Evolutionary conservation across 2,888 invertebrate species (phyloP), one percentile per base, ranked within the genome.

Genomic region (Noctua janthina): DNA sequence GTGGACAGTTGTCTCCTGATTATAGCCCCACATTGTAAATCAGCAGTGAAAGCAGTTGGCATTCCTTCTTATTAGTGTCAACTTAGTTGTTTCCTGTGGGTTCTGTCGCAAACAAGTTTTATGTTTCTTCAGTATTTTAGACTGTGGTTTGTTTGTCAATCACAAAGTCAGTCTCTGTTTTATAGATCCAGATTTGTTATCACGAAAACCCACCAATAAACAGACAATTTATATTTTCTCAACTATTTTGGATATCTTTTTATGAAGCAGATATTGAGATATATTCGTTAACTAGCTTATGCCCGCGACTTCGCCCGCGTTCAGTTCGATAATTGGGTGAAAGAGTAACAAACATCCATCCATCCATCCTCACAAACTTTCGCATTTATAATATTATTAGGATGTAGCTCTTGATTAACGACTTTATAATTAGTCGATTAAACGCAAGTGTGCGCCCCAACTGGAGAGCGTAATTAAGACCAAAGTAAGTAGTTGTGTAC

Each of bases 391-490:
- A 39, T 39, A 39, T 39, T 39, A 39, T 1, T 39, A 39, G 35
- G 35, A 39, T 39, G 3, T 39, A 3, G 35, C 1, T 39, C 35
- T 39, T 39, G 35, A 39, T 39, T 39, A 43, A 84, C 15, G 39
- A 75, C 17, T 43, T 74, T 59, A n/a, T 67, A 64, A 64, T 76
- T 39, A 29, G 29, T 76, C 39, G 62, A 66, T 81, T 46, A 77
- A 82, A 72, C 74, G 79, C n/a, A 75, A 35, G 78, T 78, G 72
- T 75, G 74, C 72, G 85, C 23, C 66, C 13, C 62, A 71, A 35
- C 66, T 54, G 73, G 72, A 62, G 67, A 79, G 73, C 68, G 87
- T 88, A 87, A 88, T 90, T 90, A 89, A 85, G 85, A 84, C 75
- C 74, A 76, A 77, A 84, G 72, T 89, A 83, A 82, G 71, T 81